Evolutionary conservation across 1,140 invertebrate species (phyloP), one percentile per base, ranked within the genome.

Genomic region (Bombus ignitus): DNA sequence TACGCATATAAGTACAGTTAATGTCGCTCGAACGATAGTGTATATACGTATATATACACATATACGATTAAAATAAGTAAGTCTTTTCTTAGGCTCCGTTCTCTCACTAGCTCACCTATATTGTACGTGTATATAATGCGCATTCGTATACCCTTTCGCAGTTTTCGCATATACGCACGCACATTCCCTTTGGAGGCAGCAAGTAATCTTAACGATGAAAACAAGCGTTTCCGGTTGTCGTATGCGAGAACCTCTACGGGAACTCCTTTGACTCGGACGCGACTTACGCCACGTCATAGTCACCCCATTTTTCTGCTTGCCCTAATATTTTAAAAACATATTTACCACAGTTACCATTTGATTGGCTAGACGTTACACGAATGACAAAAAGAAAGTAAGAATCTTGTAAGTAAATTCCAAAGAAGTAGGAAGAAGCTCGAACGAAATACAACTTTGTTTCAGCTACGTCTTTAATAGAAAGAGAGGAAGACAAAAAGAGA

Each of bases 51-150:
- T 6, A 53, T 6, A 53, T 0, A 47, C 5, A 53, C 5, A 53
- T 74, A 81, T 77, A 71, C 28, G 74, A 71, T 66, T 76, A 71
- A 91, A 90, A 70, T 68, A 79, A 88, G 72, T 87, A 92, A 92
- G 85, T 89, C 88, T 87, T 88, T 86, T 84, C 72, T 90, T 92
- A 92, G 91, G 91, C 91, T 87, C 86, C 75, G 53, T 87, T 81
- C 80, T 73, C 53, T 87, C 62, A 32, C 57, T 84, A 80, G 59
- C 65, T 82, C 79, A 75, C 35, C n/a, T 66, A 72, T 75, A 42
- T 37, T 53, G n/a, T 59, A 72, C 28, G 18, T 28, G 32, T 44
- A 28, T 32, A 72, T 47, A 59, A 59, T 59, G 35, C 59, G 68
- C 15, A 37, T 65, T 39, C 47, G 47, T 70, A 15, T 59, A 88